phyloP scores from a whole-genome alignment of 2,113 vertebrate species.

The Pseudorhombus dupliciocellatus region DNA sequence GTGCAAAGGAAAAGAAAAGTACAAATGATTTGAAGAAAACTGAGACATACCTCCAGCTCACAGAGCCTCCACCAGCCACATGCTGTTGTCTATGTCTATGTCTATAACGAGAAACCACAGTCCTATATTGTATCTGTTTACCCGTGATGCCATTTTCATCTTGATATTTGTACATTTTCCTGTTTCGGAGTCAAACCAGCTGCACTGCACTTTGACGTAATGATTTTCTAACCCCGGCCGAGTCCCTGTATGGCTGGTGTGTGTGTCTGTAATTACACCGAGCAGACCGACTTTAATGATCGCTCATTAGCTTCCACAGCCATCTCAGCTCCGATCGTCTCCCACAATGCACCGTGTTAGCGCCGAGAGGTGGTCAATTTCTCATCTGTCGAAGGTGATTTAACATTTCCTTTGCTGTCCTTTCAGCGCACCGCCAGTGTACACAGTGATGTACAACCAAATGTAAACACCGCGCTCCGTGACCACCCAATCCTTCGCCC shows the following conservation, averaged over 20 bases:
- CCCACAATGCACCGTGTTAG: conserved; percentile 16
- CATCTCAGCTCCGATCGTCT: conserved; percentile 6
- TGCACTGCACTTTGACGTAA: neutral
- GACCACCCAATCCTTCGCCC: conserved; percentile 22
- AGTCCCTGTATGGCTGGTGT: conserved; percentile 12
- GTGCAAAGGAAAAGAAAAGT: too few relatives aligned
- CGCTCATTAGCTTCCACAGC: conserved; percentile 42
- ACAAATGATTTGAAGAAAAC: too few relatives aligned
- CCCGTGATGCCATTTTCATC: neutral
- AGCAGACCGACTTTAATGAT: conserved; percentile 30
- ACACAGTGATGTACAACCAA: conserved; percentile 47
- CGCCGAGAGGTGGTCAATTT: conserved; percentile 42
- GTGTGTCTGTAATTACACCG: conserved; percentile 24
- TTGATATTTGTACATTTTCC: neutral
- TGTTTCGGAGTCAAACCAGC: neutral
- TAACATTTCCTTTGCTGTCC: conserved; percentile 52
- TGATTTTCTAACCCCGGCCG: neutral
- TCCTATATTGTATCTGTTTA: neutral
- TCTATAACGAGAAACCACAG: neutral
- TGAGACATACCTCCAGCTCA: neutral
- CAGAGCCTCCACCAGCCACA: neutral
- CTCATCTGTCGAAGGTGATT: conserved; percentile 66
- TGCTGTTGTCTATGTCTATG: too few relatives aligned
- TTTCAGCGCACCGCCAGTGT: conserved; percentile 36
- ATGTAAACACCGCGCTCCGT: conserved; percentile 55